phyloP scores from a whole-genome alignment of 2,797 vertebrate genomes.

The Mormyrops attenuatus region DNA sequence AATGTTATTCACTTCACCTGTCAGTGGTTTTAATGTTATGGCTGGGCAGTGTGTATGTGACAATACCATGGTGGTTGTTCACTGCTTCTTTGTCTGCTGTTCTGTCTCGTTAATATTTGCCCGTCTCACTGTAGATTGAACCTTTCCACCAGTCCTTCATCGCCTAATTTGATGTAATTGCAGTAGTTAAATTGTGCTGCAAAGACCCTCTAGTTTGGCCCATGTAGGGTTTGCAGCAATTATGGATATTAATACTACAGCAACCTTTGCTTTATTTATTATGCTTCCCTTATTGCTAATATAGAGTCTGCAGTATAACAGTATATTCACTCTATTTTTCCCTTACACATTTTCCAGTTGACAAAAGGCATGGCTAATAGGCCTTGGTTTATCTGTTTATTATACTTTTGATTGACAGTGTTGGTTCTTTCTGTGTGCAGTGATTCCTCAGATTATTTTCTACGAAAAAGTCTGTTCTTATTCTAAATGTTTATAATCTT shows the following conservation, averaged over 20 bases:
- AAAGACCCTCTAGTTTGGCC: background rate
- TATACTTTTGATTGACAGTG: background rate
- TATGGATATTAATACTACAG: background rate
- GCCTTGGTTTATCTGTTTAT: background rate
- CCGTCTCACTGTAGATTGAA: background rate
- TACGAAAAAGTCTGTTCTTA: background rate
- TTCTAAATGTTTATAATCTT: background rate
- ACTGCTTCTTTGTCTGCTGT: background rate
- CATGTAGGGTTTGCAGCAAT: background rate
- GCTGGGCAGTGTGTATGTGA: background rate
- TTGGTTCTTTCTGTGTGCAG: background rate
- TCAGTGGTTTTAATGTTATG: background rate
- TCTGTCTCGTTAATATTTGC: background rate
- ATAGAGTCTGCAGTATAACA: background rate
- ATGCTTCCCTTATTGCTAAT: background rate
- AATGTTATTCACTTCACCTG: background rate
- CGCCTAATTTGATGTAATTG: slow-evolving; percentile 6
- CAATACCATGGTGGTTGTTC: background rate
- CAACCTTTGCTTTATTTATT: background rate
- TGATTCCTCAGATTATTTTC: background rate
- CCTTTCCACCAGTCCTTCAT: background rate
- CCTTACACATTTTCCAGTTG: background rate
- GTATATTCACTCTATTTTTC: background rate
- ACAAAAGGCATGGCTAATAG: background rate
- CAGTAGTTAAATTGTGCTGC: background rate